Base-by-base conservation (phyloP, 2,797 vertebrate genomes). In the Cyprinodon diabolis region DNA sequence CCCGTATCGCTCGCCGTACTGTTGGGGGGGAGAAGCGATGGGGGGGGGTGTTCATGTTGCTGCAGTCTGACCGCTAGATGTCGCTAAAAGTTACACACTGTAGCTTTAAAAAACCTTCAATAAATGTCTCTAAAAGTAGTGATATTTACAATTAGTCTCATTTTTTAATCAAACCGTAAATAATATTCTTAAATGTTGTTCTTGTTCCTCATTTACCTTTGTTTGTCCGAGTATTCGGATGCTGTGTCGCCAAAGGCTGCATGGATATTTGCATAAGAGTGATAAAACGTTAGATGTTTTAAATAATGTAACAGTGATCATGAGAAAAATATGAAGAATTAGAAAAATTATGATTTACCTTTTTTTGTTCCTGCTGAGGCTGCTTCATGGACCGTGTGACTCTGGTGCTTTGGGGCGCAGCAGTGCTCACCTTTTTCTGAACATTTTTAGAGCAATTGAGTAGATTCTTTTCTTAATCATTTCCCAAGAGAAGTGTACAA, bases 351-450 rank as follows among this genome's bases (percentile, higher is more conserved):
- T 12, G 1, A 5, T 15, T 2, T 68, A 94, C 94, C 86, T 77
- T 88, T 30, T 87, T 85, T 21, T 62, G 19, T 70, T 71, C 69
- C 19, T 74, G 84, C 66, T 84, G 89, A 54, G 88, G 87, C 35
- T 92, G 93, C 58, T 85, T 94, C 95, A 95, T 94, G 4, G 94
- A 95, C 21, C 95, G 95, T 0, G 94, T 95, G 15, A 96, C 88
- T 87, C 94, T 89, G 72, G 75, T 81, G 73, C 76, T 90, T 76
- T 84, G 90, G 17, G 74, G 48, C 49, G 21, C 63, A 58, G 77
- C 77, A 0, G 6, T 6, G n/a, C 63, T 81, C 1, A 72, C 67
- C 25, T 85, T 84, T 23, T 62, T 70, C 93, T 95, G 71, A 82
- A 79, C 75, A 7, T 30, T 30, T 69, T 3, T 75, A n/a, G 4